Conservation (phyloP, 2,113 vertebrate species). For the Petaurus breviceps region DNA sequence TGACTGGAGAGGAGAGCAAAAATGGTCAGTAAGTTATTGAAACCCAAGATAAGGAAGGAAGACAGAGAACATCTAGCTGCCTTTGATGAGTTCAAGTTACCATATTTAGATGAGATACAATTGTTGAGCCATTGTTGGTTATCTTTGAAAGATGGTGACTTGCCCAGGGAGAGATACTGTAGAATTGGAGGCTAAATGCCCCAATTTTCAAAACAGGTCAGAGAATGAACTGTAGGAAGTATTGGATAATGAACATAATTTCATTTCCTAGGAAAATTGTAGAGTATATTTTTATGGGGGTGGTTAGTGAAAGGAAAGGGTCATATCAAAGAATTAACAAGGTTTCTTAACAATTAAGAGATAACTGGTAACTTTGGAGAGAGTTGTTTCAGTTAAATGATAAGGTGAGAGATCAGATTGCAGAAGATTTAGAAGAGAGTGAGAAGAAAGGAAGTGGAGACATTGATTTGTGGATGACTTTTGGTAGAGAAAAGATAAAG, state of each 20-base stretch:
- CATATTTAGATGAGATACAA: background rate
- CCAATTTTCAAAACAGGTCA: background rate
- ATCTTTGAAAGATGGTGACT: background rate
- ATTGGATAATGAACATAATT: background rate
- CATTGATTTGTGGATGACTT: background rate
- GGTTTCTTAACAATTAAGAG: background rate
- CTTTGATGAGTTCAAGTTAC: background rate
- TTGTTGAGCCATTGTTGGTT: background rate
- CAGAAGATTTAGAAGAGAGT: background rate
- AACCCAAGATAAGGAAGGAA: background rate
- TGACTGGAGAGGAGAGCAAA: background rate
- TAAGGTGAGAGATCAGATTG: background rate
- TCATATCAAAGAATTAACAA: background rate
- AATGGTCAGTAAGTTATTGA: background rate
- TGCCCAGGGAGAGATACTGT: background rate
- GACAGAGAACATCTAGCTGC: background rate
- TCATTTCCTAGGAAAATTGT: background rate
- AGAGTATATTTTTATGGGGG: background rate
- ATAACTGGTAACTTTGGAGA: background rate
- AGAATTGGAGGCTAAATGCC: background rate
- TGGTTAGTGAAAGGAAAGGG: background rate
- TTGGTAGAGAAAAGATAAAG: background rate
- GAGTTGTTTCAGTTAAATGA: background rate
- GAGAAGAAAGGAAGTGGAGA: background rate
- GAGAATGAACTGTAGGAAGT: background rate